Percentiles rank a stretch among this genome's conserved stretches.
Conservation (phyloP, 2,113 vertebrate species). For the Illadopsis cleaveri region DNA sequence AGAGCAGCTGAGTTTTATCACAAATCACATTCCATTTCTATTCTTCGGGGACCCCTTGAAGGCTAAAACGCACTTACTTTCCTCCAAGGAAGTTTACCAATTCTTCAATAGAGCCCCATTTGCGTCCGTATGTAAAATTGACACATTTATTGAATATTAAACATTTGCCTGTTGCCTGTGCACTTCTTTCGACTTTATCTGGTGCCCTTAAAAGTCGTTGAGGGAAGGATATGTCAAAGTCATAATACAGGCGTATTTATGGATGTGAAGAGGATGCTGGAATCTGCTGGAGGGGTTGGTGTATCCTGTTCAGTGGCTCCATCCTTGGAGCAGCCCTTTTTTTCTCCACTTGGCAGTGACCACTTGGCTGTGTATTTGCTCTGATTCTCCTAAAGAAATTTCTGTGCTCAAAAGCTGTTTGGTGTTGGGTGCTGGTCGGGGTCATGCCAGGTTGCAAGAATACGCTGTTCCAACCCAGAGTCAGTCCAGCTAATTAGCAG, state of each 20-base stretch:
- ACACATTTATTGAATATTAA: constrained; percentile 84
- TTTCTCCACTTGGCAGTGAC: neutral
- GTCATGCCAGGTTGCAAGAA: neutral
- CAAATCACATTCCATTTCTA: constrained; percentile 83
- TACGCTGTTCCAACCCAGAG: neutral
- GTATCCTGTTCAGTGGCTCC: neutral
- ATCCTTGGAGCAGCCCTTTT: neutral
- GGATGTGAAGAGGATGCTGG: neutral
- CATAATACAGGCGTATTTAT: neutral
- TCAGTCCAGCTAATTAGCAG: constrained; percentile 59
- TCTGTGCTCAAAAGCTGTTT: neutral
- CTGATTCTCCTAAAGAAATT: neutral
- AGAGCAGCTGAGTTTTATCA: constrained; percentile 86
- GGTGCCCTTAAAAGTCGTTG: constrained; percentile 44
- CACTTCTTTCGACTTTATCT: constrained; percentile 27
- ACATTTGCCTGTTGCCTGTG: constrained; percentile 54
- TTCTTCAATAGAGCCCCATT: constrained; percentile 82
- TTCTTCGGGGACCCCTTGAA: constrained; percentile 80
- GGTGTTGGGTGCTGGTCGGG: neutral
- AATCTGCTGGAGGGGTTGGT: neutral
- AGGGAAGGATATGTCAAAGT: constrained; percentile 39
- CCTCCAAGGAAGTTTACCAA: constrained; percentile 83
- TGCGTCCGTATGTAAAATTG: constrained; percentile 79
- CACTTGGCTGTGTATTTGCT: neutral
- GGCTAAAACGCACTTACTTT: constrained; percentile 82